Conservation (phyloP, 2,113 vertebrate genomes). For the Lepus europaeus region DNA sequence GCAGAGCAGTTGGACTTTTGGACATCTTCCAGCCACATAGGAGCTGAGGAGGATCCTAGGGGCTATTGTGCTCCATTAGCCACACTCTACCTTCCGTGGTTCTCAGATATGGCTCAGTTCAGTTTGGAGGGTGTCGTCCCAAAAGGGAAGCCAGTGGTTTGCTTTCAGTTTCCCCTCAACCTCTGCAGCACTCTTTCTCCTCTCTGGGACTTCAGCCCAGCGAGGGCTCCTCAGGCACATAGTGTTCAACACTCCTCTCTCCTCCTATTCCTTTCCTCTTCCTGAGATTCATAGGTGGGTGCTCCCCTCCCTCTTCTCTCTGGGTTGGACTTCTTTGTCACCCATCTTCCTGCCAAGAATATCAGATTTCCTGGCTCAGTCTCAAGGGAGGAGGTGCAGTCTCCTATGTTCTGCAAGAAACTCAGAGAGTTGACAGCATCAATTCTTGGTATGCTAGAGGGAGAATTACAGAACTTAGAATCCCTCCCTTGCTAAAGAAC, state of each 20-base stretch:
- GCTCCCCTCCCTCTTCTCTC: neutral
- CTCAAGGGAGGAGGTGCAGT: neutral
- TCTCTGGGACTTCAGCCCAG: neutral
- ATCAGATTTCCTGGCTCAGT: neutral
- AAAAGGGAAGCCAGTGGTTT: neutral
- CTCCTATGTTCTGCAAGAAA: neutral
- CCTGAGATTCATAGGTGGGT: neutral
- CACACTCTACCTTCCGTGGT: neutral
- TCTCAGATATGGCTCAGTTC: neutral
- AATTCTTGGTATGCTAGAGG: neutral
- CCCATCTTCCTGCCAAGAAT: neutral
- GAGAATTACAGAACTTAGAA: neutral
- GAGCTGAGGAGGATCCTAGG: neutral
- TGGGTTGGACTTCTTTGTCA: neutral
- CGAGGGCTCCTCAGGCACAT: neutral
- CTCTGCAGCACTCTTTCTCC: neutral
- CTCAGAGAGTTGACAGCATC: neutral
- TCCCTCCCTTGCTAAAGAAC: neutral
- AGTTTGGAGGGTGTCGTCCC: neutral
- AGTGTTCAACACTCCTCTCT: neutral
- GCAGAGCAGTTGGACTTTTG: neutral
- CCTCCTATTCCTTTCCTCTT: neutral
- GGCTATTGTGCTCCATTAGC: neutral
- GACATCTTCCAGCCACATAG: neutral
- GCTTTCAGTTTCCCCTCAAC: neutral